Percentiles rank a stretch among this genome's conserved stretches.
Evolutionary conservation across 2,888 invertebrate species (phyloP).

Genomic region (Ectemnius lituratus): DNA sequence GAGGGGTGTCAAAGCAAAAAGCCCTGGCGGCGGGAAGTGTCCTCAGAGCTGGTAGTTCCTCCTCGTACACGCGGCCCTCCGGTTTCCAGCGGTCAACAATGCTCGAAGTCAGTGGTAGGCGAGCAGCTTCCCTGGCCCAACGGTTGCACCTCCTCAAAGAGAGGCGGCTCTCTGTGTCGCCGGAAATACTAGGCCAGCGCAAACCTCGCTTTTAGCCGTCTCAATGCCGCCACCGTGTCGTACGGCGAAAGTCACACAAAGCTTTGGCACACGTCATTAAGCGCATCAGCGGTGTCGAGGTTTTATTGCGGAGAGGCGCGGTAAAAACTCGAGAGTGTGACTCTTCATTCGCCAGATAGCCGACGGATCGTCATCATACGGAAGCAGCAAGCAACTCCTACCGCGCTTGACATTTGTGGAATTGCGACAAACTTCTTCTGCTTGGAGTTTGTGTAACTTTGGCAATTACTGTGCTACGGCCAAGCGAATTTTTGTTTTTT

Average conservation of each 20-base stretch:
- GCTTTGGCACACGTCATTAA: constrained; percentile 5
- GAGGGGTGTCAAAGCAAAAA: constrained; percentile 30
- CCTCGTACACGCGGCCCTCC: constrained; percentile 25
- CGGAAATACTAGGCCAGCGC: background rate
- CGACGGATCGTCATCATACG: background rate
- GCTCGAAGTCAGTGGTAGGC: constrained; percentile 24
- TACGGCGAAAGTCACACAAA: constrained; percentile 1
- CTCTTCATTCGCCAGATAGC: background rate
- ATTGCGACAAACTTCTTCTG: no score
- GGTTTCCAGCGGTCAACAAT: constrained; percentile 46
- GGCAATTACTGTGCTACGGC: no score
- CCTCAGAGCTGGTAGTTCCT: no score
- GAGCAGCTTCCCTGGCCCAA: constrained; percentile 40
- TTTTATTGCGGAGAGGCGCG: background rate
- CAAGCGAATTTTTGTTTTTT: no score
- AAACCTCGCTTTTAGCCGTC: no score
- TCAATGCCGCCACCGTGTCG: no score
- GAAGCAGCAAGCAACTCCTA: background rate
- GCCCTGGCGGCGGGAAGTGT: constrained; percentile 8
- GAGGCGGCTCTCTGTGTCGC: background rate
- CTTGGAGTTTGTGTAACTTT: no score
- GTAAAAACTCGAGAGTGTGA: background rate
- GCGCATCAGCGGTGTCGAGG: constrained; percentile 2
- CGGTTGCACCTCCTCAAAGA: constrained; percentile 9
- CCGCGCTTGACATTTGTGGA: no score